Percentiles rank a stretch among this genome's conserved stretches.
Evolutionary conservation across 2,797 vertebrate genomes (phyloP).

Genomic region (Oryzias dopingdopingensis): DNA sequence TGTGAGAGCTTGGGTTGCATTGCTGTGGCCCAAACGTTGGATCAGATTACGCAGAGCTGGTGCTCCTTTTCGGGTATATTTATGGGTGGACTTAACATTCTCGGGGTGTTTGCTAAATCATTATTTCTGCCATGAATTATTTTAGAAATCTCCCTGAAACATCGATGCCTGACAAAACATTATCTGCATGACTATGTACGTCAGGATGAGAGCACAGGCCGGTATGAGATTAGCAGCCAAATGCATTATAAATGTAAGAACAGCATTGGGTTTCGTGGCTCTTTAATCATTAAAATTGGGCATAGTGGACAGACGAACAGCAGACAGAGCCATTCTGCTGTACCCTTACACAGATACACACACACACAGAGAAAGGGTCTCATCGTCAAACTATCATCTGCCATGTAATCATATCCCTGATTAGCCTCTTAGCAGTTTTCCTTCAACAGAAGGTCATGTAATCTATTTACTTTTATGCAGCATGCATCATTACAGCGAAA

Average conservation of each 20-base stretch:
- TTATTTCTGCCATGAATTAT: conserved; percentile 1
- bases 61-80: conserved; percentile 17
- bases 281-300: conserved; percentile 72
- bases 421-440: conserved; percentile 17
- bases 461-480: conserved; percentile 15
- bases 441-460: conserved; percentile 2
- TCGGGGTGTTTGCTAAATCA: conserved; percentile 9
- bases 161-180: conserved; percentile 7
- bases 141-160: conserved; percentile 20
- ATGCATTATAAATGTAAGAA: conserved; percentile 76
- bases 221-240: conserved; percentile 43
- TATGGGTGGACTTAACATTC: conserved; percentile 15
- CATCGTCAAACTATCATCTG: conserved; percentile 8
- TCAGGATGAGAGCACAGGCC: conserved; percentile 37
- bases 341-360: background rate
- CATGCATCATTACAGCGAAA: conserved; percentile 4
- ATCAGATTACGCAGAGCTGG: conserved; percentile 46
- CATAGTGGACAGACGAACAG: conserved; percentile 12
- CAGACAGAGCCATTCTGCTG: conserved; percentile 26
- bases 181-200: conserved; percentile 5
- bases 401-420: background rate
- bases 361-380: background rate
- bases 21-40: conserved; percentile 29
- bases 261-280: conserved; percentile 64
- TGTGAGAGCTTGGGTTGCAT: conserved; percentile 57